These are phyloP conservation scores for Hafferia zeledoni DNA, from an alignment of 2,797 vertebrate species.

Conservation along the genomic window DNA sequence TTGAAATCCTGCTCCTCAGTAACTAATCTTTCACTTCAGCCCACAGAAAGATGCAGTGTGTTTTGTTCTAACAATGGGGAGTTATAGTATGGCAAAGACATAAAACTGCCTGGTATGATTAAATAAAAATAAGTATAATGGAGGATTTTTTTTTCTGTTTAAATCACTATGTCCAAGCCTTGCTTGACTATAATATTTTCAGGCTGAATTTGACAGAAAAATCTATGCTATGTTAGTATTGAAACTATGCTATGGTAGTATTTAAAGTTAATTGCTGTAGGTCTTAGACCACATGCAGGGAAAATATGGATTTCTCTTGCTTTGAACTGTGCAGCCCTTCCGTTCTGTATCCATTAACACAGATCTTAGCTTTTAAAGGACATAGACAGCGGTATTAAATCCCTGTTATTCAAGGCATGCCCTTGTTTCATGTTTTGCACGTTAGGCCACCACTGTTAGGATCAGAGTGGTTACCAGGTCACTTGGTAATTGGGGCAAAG, in stretches of 20 bases:
- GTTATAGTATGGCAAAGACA: neutral
- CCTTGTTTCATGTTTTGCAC: neutral
- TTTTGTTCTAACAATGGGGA: neutral
- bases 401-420: constrained; percentile 6
- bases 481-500: constrained; percentile 70
- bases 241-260: neutral
- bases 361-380: constrained; percentile 21
- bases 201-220: neutral
- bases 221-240: neutral
- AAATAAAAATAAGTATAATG: neutral
- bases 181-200: neutral
- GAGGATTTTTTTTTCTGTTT: neutral
- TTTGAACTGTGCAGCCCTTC: constrained; percentile 23
- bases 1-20: neutral
- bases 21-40: neutral
- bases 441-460: constrained; percentile 17
- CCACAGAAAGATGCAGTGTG: neutral
- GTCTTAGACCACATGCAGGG: neutral
- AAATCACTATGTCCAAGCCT: neutral
- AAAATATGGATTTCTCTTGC: neutral
- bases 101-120: neutral
- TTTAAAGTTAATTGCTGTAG: neutral
- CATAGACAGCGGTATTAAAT: neutral
- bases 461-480: constrained; percentile 56
- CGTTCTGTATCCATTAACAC: neutral